Evolutionary conservation across 2,797 vertebrate genomes (phyloP), one percentile per base, ranked within the genome.

Genomic region (Onychomys torridus): DNA sequence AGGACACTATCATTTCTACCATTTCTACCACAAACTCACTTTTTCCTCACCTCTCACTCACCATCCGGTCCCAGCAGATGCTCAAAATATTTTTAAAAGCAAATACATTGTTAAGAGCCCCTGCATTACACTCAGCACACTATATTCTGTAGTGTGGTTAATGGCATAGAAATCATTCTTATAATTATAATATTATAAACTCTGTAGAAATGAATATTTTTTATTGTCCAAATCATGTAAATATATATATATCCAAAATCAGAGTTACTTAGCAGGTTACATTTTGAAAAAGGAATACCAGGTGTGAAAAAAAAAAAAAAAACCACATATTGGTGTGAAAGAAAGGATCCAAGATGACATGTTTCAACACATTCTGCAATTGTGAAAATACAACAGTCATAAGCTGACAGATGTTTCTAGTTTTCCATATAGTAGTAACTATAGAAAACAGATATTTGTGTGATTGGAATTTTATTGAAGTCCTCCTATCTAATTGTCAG

Each of bases 311-410:
- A 76, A 86, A 89, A 37, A 2, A n/a, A n/a, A n/a, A n/a, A n/a
- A n/a, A n/a, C n/a, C 63, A 95, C 52, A 61, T 43, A 78, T 27
- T 90, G 52, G 90, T 94, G 96, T 96, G 61, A 86, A 96, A 96
- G 69, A 94, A 52, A 40, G 90, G 32, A 82, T 71, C 75, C 8
- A 85, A 43, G 67, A 90, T 93, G 55, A 63, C 76, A 92, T 77
- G 93, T 91, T 90, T 90, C 78, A 93, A 96, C 89, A 97, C 43
- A 96, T 95, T 83, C 57, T 27, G 69, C 23, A 52, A 81, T 63
- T 73, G 37, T 89, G 92, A 96, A 96, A 97, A 81, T 29, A 77
- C 77, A 83, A 12, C 23, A 76, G 71, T 19, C 8, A 67, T 81
- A 83, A 52, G 49, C 16, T 63, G 6, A 79, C 19, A 63, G 57